phyloP scores from a whole-genome alignment of 1,140 invertebrate species.

The Drosophila asahinai region DNA sequence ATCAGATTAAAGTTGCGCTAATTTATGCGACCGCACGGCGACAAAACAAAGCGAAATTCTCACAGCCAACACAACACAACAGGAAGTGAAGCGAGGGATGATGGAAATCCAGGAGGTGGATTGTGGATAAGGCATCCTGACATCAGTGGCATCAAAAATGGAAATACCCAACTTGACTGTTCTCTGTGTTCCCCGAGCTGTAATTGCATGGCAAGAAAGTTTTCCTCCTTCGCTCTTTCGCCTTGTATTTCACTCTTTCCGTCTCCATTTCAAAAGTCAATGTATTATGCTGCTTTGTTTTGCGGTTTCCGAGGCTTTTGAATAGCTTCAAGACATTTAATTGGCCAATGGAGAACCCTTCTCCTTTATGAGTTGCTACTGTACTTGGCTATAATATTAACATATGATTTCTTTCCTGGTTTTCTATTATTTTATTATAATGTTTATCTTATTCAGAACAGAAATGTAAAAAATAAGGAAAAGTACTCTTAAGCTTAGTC shows the following conservation, averaged over 20 bases:
- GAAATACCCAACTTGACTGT: constrained; percentile 18
- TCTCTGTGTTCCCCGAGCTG: constrained; percentile 12
- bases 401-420: neutral
- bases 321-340: neutral
- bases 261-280: constrained; percentile 7
- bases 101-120: constrained; percentile 11
- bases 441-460: too few species aligned
- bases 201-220: constrained; percentile 36
- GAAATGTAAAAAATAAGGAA: too few species aligned
- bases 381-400: neutral
- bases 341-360: neutral
- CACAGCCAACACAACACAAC: constrained; percentile 31
- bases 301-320: constrained; percentile 16
- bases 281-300: constrained; percentile 18
- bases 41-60: constrained; percentile 72
- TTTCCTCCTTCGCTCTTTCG: constrained; percentile 11
- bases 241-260: constrained; percentile 18
- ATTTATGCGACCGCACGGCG: constrained; percentile 81
- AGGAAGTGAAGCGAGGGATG: constrained; percentile 18
- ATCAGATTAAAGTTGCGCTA: constrained; percentile 83
- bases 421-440: too few species aligned
- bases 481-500: neutral
- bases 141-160: constrained; percentile 46
- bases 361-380: too few species aligned
- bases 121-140: constrained; percentile 31